Percentiles rank a stretch among this genome's conserved stretches.
These are phyloP conservation scores for Limnodromus scolopaceus DNA, from an alignment of 2,797 vertebrate genomes.

Conservation along the genomic window DNA sequence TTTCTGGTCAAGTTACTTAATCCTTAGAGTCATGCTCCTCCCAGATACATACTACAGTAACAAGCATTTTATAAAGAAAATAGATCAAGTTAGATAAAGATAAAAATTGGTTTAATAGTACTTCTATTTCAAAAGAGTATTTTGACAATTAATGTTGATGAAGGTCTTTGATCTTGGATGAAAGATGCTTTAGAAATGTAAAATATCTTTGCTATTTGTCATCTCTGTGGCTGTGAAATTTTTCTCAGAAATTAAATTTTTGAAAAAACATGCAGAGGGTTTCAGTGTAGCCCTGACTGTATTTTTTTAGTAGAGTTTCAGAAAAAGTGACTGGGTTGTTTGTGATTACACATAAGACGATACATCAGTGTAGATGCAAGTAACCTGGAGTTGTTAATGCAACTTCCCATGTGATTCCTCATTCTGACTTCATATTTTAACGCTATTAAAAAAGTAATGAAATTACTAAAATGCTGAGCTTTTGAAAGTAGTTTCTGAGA, in stretches of 20 bases:
- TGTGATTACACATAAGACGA: slow-evolving; percentile 32
- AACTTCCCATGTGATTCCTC: neutral
- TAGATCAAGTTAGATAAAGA: slow-evolving; percentile 38
- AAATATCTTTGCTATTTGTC: slow-evolving; percentile 60
- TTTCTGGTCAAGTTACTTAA: slow-evolving; percentile 40
- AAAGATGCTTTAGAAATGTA: slow-evolving; percentile 70
- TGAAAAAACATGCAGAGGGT: neutral
- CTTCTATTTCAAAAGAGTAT: slow-evolving; percentile 48
- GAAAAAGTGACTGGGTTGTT: slow-evolving; percentile 20
- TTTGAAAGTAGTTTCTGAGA: neutral
- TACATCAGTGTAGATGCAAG: neutral
- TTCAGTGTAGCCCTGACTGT: neutral
- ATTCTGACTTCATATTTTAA: neutral
- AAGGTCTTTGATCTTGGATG: slow-evolving; percentile 63
- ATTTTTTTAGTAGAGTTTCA: neutral
- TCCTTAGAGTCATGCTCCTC: neutral
- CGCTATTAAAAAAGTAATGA: neutral
- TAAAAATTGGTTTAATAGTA: slow-evolving; percentile 44
- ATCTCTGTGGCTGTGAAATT: slow-evolving; percentile 30
- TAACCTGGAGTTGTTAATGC: neutral
- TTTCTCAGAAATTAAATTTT: slow-evolving; percentile 41
- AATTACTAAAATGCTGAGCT: neutral
- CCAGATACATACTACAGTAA: neutral
- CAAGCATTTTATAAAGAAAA: slow-evolving; percentile 25
- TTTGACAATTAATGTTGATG: slow-evolving; percentile 43